Conservation (phyloP, 2,797 vertebrate genomes). For the Anniella stebbinsi region DNA sequence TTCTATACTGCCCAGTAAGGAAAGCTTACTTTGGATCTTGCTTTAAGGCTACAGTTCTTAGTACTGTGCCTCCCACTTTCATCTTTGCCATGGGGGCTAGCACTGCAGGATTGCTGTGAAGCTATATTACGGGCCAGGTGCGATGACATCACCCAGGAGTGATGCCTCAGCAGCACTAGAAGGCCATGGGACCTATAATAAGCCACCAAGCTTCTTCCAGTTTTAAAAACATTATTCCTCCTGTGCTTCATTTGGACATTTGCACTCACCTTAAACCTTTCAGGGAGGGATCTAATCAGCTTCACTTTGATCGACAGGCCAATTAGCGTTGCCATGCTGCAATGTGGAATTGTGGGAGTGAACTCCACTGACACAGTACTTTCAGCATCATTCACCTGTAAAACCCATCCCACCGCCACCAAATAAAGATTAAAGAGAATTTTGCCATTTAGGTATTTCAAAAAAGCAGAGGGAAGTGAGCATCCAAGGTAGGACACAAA, state of each 20-base stretch:
- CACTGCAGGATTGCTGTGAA: not conserved
- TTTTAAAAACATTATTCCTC: rapidly evolving
- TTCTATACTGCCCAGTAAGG: too few relatives aligned
- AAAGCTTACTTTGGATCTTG: too few relatives aligned
- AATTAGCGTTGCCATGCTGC: conserved; percentile 95
- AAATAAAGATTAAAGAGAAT: not conserved
- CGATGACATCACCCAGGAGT: not conserved
- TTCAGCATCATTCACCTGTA: conserved; percentile 85
- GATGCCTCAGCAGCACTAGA: not conserved
- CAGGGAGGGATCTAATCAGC: conserved; percentile 88
- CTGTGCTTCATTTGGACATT: too few relatives aligned
- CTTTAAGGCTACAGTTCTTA: not conserved
- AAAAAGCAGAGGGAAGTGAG: too few relatives aligned
- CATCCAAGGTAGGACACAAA: too few relatives aligned
- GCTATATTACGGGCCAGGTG: not conserved
- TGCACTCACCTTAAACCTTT: conserved; percentile 87
- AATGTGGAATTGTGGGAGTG: conserved; percentile 94
- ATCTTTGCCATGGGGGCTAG: not conserved
- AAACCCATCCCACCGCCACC: not conserved
- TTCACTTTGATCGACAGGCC: conserved; percentile 96
- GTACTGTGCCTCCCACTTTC: not conserved
- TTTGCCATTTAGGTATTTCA: too few relatives aligned
- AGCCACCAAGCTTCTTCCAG: not conserved
- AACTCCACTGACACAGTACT: conserved; percentile 87
- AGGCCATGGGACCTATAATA: not conserved